Conservation (phyloP, 2,113 vertebrate species). For the Chaenocephalus aceratus region DNA sequence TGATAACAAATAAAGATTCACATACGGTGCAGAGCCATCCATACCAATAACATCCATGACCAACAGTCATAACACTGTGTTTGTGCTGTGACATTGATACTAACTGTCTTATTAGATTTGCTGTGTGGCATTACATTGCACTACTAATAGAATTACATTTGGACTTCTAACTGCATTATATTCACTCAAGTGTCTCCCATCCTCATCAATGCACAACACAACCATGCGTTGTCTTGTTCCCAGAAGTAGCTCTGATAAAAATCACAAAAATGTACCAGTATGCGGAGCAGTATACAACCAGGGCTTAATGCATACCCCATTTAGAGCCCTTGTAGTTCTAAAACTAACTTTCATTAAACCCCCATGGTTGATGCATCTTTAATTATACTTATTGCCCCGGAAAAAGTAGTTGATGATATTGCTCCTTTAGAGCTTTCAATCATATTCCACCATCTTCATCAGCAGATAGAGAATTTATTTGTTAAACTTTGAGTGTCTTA, state of each 20-base stretch:
- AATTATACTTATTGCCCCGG: not conserved
- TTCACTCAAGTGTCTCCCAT: slow-evolving; percentile 28
- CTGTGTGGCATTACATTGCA: slow-evolving; percentile 25
- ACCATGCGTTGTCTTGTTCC: slow-evolving; percentile 19
- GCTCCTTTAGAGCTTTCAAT: slow-evolving; percentile 2
- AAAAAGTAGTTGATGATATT: slow-evolving; percentile 8
- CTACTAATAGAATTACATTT: slow-evolving; percentile 27
- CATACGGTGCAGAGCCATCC: slow-evolving; percentile 8
- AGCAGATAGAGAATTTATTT: not conserved
- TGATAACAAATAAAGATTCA: slow-evolving; percentile 5
- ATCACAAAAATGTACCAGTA: slow-evolving; percentile 17
- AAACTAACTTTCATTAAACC: slow-evolving; percentile 18
- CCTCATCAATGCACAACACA: slow-evolving; percentile 25
- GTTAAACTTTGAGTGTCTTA: too few species aligned
- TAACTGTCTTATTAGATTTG: slow-evolving; percentile 40
- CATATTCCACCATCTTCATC: slow-evolving; percentile 1
- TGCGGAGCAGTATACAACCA: not conserved
- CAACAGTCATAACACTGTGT: slow-evolving; percentile 36
- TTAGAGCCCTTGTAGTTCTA: not conserved
- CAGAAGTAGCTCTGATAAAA: slow-evolving; percentile 2
- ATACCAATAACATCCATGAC: not conserved
- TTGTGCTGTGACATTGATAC: slow-evolving; percentile 36
- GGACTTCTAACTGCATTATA: slow-evolving; percentile 34
- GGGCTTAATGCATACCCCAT: not conserved
- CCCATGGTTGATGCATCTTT: not conserved